Evolutionary conservation across 2,888 invertebrate species (phyloP), one percentile per base, ranked within the genome.

Genomic region (Dusona sp.): DNA sequence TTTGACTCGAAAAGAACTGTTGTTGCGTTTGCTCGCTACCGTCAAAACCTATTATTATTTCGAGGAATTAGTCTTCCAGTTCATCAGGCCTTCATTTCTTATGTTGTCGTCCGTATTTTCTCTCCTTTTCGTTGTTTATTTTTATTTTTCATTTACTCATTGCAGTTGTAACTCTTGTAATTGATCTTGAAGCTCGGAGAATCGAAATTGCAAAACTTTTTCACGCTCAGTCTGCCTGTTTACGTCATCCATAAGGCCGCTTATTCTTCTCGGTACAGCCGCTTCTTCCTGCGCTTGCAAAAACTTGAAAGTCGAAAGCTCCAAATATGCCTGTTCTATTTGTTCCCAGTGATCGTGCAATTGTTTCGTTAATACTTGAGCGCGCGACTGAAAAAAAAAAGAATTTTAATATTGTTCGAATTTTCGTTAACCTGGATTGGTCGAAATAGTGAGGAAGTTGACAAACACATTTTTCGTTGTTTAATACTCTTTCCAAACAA

Each of bases 171-270:
- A 86, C 87, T 94, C 92, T 84, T 94, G 94, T 72, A 96, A 93
- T 90, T 97, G 96, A 3, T 96, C 95, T 89, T 97, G 96, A 0
- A 99, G 95, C 87, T 97, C 96, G 0, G 97, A 96, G 93, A 97
- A 99, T 90, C 96, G 96, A 86, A 96, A 96, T 95, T 99, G 99
- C 73, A 99, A 95, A 83, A 96, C 96, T 90, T 97, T 97, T 94
- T 99, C 99, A 81, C 99, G 95, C 88, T 98, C 98, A 91, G 97
- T 98, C 95, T 99, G 99, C 79, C 98, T 95, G 86, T 96, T 97
- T 0, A 99, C 99, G 93, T 99, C 99, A 92, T 99, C 98, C 79
- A 97, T 97, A 87, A 99, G 94, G 0, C 97, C 98, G 95, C 98
- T 98, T 92, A 99, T 96, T 92, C 99, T 96, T 88, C 98, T 96